Base-by-base conservation (phyloP, 1,140 invertebrate genomes). In the Rhynchophorus ferrugineus region DNA sequence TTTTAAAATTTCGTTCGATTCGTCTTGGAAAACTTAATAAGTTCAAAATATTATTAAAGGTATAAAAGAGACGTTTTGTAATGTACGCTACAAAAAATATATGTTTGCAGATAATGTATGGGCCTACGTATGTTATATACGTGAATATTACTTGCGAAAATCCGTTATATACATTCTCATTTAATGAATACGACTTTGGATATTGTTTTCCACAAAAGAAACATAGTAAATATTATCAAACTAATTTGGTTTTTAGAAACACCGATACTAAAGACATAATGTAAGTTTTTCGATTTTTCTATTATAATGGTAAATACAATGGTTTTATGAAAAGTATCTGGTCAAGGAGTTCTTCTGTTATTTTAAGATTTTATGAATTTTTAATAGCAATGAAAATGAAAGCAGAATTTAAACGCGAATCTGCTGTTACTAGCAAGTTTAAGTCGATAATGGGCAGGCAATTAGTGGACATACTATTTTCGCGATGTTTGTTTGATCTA, bases 101-200 rank as follows among this genome's bases (percentile, higher is more conserved):
- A n/a, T 50, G 24, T 36, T 9, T 5, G 9, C 39, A 74, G 72
- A 67, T 75, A 33, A 56, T 60, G 18, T 65, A 65, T 45, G 72
- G 73, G 0, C 68, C 71, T 3, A 63, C 54, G 2, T 73, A 71
- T 46, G 54, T 47, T n/a, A 49, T 75, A 9, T 44, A 64, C 18
- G 35, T 74, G 0, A 68, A 60, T 44, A 67, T 65, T 8, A 53
- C 39, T 1, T 64, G 61, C 0, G 63, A 52, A 24, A 60, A 57
- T 37, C 42, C 65, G 0, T 45, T 54, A 1, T 42, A 68, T 19
- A 61, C 65, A 18, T 72, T 75, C 43, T 74, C 65, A 24, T 71
- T 73, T 46, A 45, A 34, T 16, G 49, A 59, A 18, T 67, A 70
- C 38, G 58, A 75, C 54, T 75, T 75, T 62, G 73, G 73, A 2